phyloP scores from a whole-genome alignment of 1,140 invertebrate genomes.

The Aphis craccivora region DNA sequence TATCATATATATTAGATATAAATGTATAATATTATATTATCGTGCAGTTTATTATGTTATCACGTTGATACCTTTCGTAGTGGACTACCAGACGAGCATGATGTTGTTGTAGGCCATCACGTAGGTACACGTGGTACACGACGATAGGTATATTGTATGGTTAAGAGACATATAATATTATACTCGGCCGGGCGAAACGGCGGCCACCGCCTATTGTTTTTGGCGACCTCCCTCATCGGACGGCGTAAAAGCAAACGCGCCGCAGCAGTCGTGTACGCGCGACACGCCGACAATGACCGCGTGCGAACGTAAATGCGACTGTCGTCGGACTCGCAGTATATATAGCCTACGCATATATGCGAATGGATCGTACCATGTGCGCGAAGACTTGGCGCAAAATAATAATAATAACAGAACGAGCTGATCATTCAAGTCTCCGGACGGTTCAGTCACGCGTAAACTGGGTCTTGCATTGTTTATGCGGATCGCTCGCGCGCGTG shows the following conservation, averaged over 20 bases:
- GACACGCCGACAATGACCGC: constrained; percentile 18
- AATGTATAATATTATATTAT: not conserved
- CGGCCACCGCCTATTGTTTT: constrained; percentile 1
- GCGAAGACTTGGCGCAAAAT: not conserved
- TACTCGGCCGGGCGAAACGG: not conserved
- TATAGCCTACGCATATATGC: not conserved
- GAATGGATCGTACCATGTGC: not conserved
- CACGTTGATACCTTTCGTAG: not conserved
- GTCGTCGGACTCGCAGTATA: not conserved
- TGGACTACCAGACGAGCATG: not conserved
- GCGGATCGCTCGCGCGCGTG: not conserved
- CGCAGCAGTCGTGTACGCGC: not conserved
- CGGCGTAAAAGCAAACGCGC: not conserved
- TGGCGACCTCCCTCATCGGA: not conserved
- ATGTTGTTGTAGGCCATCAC: not conserved
- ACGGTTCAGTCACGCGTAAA: constrained; percentile 46
- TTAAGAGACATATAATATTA: not conserved
- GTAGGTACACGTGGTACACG: not conserved
- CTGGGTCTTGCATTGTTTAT: constrained; percentile 8
- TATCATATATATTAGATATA: not conserved
- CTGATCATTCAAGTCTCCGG: not conserved
- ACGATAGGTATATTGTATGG: not conserved
- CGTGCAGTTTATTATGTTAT: not conserved
- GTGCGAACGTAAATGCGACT: not conserved
- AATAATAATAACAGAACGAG: not conserved